These are phyloP conservation scores for Theristicus caerulescens DNA, from an alignment of 2,113 vertebrate species.

Conservation along the genomic window DNA sequence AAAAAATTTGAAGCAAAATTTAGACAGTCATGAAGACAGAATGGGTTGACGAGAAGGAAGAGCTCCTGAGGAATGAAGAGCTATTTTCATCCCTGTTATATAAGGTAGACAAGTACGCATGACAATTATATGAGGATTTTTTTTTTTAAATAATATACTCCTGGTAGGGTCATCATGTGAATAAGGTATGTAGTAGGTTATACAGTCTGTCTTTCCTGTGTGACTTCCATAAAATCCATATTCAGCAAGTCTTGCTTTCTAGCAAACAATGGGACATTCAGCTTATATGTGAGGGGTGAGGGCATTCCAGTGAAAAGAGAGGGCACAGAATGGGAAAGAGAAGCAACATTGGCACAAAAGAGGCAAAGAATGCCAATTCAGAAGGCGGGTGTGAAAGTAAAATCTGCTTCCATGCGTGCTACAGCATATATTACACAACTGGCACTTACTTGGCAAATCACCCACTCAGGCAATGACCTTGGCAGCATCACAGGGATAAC, in stretches of 20 bases:
- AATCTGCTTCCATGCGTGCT: constrained; percentile 64
- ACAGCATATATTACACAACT: constrained; percentile 63
- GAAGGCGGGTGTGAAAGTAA: constrained; percentile 63
- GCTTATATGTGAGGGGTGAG: constrained; percentile 39
- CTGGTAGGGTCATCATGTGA: background rate
- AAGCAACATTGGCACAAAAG: constrained; percentile 64
- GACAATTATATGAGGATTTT: background rate
- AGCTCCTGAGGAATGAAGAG: background rate
- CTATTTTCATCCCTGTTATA: background rate
- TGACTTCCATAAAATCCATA: constrained; percentile 61
- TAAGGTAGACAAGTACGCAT: background rate
- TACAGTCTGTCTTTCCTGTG: constrained; percentile 36
- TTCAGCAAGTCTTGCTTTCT: constrained; percentile 61
- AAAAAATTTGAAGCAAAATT: background rate
- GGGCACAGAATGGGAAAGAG: constrained; percentile 60
- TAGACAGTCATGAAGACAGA: background rate
- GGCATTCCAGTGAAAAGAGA: constrained; percentile 44
- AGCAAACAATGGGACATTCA: constrained; percentile 70
- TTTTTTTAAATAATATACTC: background rate
- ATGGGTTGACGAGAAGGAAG: background rate
- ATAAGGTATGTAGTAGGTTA: background rate
- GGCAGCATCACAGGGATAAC: constrained; percentile 70
- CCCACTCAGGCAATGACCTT: constrained; percentile 53
- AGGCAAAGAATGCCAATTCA: constrained; percentile 67
- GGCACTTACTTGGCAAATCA: constrained; percentile 76